Evolutionary conservation across 37 sponge, comb jelly and placozoan genomes (phyloP).

Genomic region (Cliona cf. orientalis): DNA sequence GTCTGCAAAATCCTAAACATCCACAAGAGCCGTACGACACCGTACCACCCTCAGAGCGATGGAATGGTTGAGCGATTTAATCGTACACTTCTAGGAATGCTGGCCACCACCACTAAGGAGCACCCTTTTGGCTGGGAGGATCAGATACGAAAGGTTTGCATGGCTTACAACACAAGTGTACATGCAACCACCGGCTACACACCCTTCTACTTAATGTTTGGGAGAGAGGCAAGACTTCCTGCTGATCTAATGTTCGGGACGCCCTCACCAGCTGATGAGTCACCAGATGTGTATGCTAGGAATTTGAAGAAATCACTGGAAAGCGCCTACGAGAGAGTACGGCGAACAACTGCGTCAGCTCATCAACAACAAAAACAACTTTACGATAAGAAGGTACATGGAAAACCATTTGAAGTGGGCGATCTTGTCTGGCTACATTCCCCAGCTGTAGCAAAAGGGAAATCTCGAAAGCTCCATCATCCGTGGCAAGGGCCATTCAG

Average conservation of each 20-base stretch:
- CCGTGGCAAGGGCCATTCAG: no score
- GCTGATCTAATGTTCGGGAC: constrained; percentile 14
- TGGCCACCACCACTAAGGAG: constrained; percentile 13
- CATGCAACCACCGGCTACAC: constrained; percentile 37
- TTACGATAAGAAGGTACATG: constrained; percentile 42
- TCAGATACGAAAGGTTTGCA: constrained; percentile 34
- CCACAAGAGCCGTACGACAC: constrained; percentile 45
- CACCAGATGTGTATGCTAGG: constrained; percentile 23
- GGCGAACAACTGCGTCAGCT: neutral
- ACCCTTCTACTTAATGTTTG: constrained; percentile 61
- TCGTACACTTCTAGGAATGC: constrained; percentile 34
- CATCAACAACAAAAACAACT: constrained; percentile 26
- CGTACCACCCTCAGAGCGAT: constrained; percentile 66
- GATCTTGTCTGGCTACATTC: no score
- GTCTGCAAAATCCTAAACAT: constrained; percentile 39
- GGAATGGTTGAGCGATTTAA: constrained; percentile 70
- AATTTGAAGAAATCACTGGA: constrained; percentile 7
- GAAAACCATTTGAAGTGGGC: constrained; percentile 24
- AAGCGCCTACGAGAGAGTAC: constrained; percentile 14
- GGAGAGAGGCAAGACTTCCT: constrained; percentile 45
- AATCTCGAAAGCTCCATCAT: no score
- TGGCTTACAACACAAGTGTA: constrained; percentile 57
- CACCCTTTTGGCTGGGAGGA: constrained; percentile 55
- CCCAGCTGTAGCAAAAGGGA: no score
- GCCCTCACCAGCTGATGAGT: neutral